These are phyloP conservation scores for Cecidostiba fungosa DNA, from an alignment of 2,888 invertebrate genomes.

Conservation along the genomic window DNA sequence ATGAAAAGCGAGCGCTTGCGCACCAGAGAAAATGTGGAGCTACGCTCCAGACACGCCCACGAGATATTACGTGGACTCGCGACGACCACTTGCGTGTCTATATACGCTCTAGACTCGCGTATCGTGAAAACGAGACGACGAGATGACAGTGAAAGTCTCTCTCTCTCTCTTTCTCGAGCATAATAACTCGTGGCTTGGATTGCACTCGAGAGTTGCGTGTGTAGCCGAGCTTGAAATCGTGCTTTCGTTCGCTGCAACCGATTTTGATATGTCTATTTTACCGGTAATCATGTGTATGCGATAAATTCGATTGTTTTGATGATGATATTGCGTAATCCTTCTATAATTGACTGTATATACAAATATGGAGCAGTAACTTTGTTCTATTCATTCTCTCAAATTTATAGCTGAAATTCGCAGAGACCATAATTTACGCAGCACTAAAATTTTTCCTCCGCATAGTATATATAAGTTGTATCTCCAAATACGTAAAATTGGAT, in stretches of 20 bases:
- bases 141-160: conserved; percentile 59
- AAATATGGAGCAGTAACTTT: neutral
- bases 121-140: conserved; percentile 1
- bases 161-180: neutral
- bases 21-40: conserved; percentile 15
- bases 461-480: neutral
- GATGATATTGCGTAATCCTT: no score
- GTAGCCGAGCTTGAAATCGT: conserved; percentile 31
- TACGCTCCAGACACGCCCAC: conserved; percentile 44
- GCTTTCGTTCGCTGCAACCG: neutral
- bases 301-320: neutral
- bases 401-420: neutral
- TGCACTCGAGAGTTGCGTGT: conserved; percentile 1
- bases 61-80: conserved; percentile 48
- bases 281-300: neutral
- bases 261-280: neutral
- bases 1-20: conserved; percentile 19
- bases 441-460: neutral
- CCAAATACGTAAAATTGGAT: conserved; percentile 11
- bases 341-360: no score
- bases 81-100: conserved; percentile 28
- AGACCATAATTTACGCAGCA: conserved; percentile 3
- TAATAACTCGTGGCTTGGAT: neutral
- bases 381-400: neutral
- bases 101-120: neutral